phyloP scores from a whole-genome alignment of 2,888 invertebrate species.

The Chaetogeoica ovagalla region DNA sequence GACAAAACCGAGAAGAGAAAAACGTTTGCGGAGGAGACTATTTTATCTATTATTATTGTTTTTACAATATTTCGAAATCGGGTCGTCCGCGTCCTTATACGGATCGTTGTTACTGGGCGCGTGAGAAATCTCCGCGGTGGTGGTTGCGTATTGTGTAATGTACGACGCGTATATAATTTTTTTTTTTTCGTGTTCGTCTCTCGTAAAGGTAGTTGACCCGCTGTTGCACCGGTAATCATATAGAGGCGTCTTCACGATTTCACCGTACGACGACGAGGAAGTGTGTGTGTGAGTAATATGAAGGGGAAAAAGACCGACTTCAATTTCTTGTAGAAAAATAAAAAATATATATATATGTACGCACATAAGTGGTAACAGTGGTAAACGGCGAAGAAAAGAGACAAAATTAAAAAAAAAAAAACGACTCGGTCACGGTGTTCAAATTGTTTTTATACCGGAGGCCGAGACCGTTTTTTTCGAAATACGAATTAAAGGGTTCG shows the following conservation, averaged over 20 bases:
- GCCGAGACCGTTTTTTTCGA: constrained; percentile 26
- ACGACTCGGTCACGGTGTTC: constrained; percentile 50
- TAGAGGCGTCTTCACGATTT: constrained; percentile 52
- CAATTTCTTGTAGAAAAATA: constrained; percentile 27
- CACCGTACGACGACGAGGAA: background rate
- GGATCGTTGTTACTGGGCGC: background rate
- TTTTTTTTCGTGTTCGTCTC: constrained; percentile 14
- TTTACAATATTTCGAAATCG: background rate
- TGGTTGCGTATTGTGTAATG: too few relatives aligned
- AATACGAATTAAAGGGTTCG: constrained; percentile 35
- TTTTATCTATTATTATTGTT: too few relatives aligned
- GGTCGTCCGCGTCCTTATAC: background rate
- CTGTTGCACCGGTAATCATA: constrained; percentile 35
- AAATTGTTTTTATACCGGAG: constrained; percentile 48
- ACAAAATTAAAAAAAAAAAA: too few relatives aligned
- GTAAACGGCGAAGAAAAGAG: constrained; percentile 31
- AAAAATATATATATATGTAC: too few relatives aligned
- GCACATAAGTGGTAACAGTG: too few relatives aligned
- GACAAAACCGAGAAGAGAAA: too few relatives aligned
- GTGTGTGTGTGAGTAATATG: background rate
- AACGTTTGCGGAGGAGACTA: too few relatives aligned
- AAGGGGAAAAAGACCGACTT: background rate
- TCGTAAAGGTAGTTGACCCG: constrained; percentile 36
- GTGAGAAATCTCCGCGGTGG: constrained; percentile 27
- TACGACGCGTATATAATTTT: background rate